A percentile compares a stretch with the other conserved stretches of the same genome.
Conservation (phyloP, 2,888 invertebrate genomes). For the Ectobius pallidus region DNA sequence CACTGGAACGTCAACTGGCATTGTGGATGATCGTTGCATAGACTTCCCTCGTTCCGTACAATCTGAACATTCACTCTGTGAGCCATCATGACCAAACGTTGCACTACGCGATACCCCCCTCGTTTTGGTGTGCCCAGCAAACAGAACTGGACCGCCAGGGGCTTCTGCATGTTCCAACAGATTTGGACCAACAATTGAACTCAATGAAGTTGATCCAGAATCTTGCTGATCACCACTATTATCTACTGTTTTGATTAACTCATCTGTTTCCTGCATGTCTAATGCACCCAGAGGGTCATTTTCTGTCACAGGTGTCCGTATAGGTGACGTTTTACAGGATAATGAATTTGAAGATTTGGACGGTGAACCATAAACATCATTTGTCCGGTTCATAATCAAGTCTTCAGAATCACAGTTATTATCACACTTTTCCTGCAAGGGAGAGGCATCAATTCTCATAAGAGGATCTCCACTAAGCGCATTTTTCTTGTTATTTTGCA, state of each 20-base stretch:
- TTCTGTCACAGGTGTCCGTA: conserved; percentile 83
- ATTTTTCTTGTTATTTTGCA: conserved; percentile 5
- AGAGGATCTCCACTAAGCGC: neutral
- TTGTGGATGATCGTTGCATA: conserved; percentile 61
- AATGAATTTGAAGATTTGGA: conserved; percentile 23
- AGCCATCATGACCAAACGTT: conserved; percentile 54
- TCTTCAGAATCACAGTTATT: conserved; percentile 15
- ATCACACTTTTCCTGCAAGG: neutral
- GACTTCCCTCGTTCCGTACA: conserved; percentile 53
- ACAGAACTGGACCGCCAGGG: conserved; percentile 41
- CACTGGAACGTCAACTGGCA: conserved; percentile 59
- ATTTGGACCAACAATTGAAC: conserved; percentile 23
- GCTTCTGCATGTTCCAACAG: conserved; percentile 34
- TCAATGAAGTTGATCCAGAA: conserved; percentile 39
- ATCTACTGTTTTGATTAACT: conserved; percentile 39
- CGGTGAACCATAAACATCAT: conserved; percentile 25
- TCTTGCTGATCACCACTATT: conserved; percentile 47
- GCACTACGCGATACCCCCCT: conserved; percentile 54
- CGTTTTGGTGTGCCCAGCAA: conserved; percentile 33
- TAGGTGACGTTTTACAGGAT: conserved; percentile 65
- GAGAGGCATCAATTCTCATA: conserved; percentile 10
- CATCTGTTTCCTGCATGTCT: conserved; percentile 53
- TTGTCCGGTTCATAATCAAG: conserved; percentile 5
- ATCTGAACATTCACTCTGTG: conserved; percentile 48
- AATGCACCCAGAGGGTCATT: conserved; percentile 92